Evolutionary conservation across 2,888 invertebrate species (phyloP), one percentile per base, ranked within the genome.

Genomic region (Shargacucullia verbasci): DNA sequence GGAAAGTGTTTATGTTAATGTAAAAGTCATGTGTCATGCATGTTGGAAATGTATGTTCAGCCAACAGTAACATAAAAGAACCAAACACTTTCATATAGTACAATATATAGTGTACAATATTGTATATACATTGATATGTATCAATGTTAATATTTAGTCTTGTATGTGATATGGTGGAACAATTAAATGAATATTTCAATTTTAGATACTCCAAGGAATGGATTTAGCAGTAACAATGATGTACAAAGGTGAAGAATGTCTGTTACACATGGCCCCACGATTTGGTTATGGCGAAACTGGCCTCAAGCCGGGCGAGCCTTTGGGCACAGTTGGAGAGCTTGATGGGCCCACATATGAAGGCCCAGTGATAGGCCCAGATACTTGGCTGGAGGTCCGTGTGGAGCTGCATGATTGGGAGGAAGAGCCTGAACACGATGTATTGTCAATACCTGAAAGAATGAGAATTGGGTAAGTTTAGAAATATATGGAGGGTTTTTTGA

Each of bases 151-250:
- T n/a, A n/a, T n/a, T n/a, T n/a, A n/a, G n/a, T n/a, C n/a, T n/a
- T n/a, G n/a, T n/a, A n/a, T n/a, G n/a, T n/a, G n/a, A n/a, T 20
- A 20, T 20, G 20, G 2, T 20, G 20, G 20, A 20, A n/a, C n/a
- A n/a, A n/a, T 20, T 2, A 20, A 20, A 20, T 20, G 20, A 20
- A 4, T 4, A 20, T 20, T 20, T 3, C 20, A n/a, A 29, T 37
- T 71, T 44, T 67, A 95, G 95, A 86, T 96, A 8, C 87, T 96
- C 48, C 96, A 97, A 96, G 99, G 98, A 8, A 83, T 98, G 79
- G 99, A 99, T 87, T 94, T 99, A 88, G 96, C 97, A 13, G 87
- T 98, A 68, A 96, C 97, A 20, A 90, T 99, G 73, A 98, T 99
- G 98, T 95, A 97, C 82, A 94, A 96, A 78, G 97, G 96, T 0